Evolutionary conservation across 2,888 invertebrate species (phyloP), one percentile per base, ranked within the genome.

Genomic region (Carabus problematicus): DNA sequence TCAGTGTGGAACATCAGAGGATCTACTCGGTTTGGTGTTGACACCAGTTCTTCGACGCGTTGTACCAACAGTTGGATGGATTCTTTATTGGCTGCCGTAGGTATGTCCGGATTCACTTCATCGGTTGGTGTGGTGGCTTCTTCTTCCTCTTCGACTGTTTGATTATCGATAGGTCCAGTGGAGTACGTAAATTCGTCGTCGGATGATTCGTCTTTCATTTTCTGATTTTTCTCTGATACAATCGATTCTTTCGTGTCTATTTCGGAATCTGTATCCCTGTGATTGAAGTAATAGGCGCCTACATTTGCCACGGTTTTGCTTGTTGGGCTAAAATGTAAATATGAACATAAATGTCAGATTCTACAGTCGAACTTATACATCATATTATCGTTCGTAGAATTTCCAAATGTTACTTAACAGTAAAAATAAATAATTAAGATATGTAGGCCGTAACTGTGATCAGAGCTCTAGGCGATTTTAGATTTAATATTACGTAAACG

Each of bases 211-310:
- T 84, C 85, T 74, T 82, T 80, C 29, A 29, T 29, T 71, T 82
- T 82, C 77, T 83, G 82, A 60, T 58, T 71, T 62, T 76, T 70
- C 43, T 71, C 83, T 83, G 55, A 83, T 81, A 61, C 85, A 83
- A 77, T 85, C 81, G 72, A 73, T 72, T 77, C 71, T 67, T 77
- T 77, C 79, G 86, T 84, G 76, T 91, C 89, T 78, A 87, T 85
- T 79, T 94, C 94, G 9, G 92, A 92, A 80, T 94, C 94, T 11
- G 94, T 94, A 79, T 95, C 94, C 81, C 89, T 87, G 81, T 94
- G 94, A 80, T 88, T 91, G 82, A 93, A 94, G 82, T 94, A 94
- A 82, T 91, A 94, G 71, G 90, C 93, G 74, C 90, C 94, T 79
- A 89, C 87, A 80, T 94, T 93, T 80, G 91, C 92, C 14, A 92